A percentile compares a stretch with the other conserved stretches of the same genome.
These are phyloP conservation scores for Panthera leo DNA, from an alignment of 2,113 vertebrate species.

Conservation along the genomic window DNA sequence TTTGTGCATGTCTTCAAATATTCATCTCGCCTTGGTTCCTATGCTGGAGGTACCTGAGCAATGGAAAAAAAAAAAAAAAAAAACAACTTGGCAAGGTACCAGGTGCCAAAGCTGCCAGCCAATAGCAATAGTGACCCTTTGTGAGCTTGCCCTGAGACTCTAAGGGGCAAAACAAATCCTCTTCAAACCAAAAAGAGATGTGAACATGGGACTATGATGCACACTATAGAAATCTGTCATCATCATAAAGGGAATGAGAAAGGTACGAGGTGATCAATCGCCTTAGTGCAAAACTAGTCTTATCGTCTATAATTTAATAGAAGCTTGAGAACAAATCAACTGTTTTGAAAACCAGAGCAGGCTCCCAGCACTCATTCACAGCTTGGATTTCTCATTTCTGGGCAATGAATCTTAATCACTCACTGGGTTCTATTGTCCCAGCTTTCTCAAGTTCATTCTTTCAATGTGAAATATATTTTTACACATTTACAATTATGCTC, in stretches of 20 bases:
- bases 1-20: background rate
- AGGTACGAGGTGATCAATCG: constrained; percentile 18
- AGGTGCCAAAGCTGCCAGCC: background rate
- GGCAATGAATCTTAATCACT: constrained; percentile 74
- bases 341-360: constrained; percentile 71
- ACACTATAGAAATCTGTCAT: constrained; percentile 58
- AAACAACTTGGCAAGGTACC: constrained; percentile 29
- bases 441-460: constrained; percentile 76
- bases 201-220: background rate
- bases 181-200: background rate
- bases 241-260: constrained; percentile 50
- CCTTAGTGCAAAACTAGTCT: constrained; percentile 5
- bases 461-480: constrained; percentile 72
- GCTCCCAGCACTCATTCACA: constrained; percentile 37
- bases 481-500: constrained; percentile 72
- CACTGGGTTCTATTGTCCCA: constrained; percentile 49
- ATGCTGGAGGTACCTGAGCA: background rate
- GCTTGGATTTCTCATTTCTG: constrained; percentile 72
- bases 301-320: constrained; percentile 57
- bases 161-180: constrained; percentile 63
- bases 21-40: background rate
- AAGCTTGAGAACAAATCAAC: constrained; percentile 58
- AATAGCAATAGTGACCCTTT: constrained; percentile 23
- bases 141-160: constrained; percentile 37
- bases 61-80: background rate